phyloP scores from a whole-genome alignment of 2,888 invertebrate genomes.

The Chymomyza amoena region DNA sequence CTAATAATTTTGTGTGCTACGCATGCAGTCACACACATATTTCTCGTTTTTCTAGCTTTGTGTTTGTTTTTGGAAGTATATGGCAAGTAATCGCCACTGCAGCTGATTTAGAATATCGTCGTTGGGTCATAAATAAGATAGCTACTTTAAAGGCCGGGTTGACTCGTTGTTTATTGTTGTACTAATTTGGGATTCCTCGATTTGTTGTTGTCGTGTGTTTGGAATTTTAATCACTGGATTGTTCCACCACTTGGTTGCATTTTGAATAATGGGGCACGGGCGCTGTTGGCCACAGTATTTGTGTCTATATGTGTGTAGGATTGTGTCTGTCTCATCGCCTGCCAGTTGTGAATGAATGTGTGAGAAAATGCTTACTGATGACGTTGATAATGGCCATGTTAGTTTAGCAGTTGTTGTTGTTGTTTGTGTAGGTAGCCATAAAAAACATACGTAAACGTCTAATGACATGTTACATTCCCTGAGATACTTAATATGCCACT shows the following conservation, averaged over 20 bases:
- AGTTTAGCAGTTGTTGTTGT: constrained; percentile 23
- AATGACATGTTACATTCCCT: constrained; percentile 12
- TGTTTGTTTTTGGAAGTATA: constrained; percentile 19
- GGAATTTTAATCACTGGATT: constrained; percentile 67
- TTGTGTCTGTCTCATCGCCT: constrained; percentile 40
- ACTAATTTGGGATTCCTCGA: constrained; percentile 70
- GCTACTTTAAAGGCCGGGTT: constrained; percentile 58
- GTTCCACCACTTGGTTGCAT: constrained; percentile 51
- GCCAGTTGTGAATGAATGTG: constrained; percentile 44
- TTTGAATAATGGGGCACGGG: constrained; percentile 67
- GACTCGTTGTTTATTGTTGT: constrained; percentile 68
- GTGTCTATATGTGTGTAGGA: constrained; percentile 17
- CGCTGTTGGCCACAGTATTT: constrained; percentile 54
- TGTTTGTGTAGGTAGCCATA: constrained; percentile 11
- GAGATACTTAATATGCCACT: neutral
- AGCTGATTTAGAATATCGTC: constrained; percentile 26
- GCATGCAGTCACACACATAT: constrained; percentile 64
- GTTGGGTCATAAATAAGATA: constrained; percentile 64
- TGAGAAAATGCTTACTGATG: constrained; percentile 55
- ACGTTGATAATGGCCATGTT: constrained; percentile 43
- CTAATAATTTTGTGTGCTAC: constrained; percentile 67
- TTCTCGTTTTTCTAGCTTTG: constrained; percentile 12
- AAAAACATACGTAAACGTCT: constrained; percentile 32
- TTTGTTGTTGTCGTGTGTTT: constrained; percentile 40
- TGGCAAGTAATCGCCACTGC: neutral